Evolutionary conservation across 2,888 invertebrate species (phyloP).

Genomic region (Hylaea fasciaria): DNA sequence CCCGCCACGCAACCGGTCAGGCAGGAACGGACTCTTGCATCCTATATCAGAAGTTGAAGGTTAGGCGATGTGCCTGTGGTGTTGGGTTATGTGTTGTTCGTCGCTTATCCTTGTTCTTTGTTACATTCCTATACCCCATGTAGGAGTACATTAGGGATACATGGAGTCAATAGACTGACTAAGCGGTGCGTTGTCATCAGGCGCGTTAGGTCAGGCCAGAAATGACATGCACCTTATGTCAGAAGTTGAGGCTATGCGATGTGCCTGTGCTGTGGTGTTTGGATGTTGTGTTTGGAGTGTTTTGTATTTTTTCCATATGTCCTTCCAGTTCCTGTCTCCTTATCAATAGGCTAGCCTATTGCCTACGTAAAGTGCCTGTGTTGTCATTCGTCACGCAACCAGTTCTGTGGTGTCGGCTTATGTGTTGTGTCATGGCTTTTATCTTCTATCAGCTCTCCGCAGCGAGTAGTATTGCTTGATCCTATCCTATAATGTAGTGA

Average conservation of each 20-base stretch:
- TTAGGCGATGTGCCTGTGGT: slow-evolving; percentile 50
- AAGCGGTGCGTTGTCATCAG: too few species aligned
- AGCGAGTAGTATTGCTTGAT: too few species aligned
- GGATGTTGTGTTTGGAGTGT: slow-evolving; percentile 23
- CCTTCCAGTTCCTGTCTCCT: too few species aligned
- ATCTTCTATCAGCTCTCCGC: too few species aligned
- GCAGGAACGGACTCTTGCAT: slow-evolving; percentile 72
- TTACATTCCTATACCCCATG: background rate
- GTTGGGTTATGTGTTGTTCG: slow-evolving; percentile 40
- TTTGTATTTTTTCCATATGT: too few species aligned
- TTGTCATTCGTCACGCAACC: background rate
- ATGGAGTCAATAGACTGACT: too few species aligned
- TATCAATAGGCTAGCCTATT: too few species aligned
- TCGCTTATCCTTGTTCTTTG: slow-evolving; percentile 4
- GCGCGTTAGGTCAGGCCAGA: too few species aligned
- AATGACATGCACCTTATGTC: slow-evolving; percentile 28
- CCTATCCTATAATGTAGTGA: too few species aligned
- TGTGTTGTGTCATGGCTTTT: too few species aligned
- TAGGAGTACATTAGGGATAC: background rate
- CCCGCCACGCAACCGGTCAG: slow-evolving; percentile 62
- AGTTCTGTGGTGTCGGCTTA: too few species aligned
- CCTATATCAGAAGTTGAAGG: slow-evolving; percentile 79
- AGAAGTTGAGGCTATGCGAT: slow-evolving; percentile 65
- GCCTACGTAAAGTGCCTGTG: slow-evolving; percentile 1
- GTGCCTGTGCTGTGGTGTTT: slow-evolving; percentile 35